A percentile compares a stretch with the other conserved stretches of the same genome.
These are phyloP conservation scores for Lanius ludovicianus DNA, from an alignment of 2,113 vertebrate genomes.

Conservation along the genomic window DNA sequence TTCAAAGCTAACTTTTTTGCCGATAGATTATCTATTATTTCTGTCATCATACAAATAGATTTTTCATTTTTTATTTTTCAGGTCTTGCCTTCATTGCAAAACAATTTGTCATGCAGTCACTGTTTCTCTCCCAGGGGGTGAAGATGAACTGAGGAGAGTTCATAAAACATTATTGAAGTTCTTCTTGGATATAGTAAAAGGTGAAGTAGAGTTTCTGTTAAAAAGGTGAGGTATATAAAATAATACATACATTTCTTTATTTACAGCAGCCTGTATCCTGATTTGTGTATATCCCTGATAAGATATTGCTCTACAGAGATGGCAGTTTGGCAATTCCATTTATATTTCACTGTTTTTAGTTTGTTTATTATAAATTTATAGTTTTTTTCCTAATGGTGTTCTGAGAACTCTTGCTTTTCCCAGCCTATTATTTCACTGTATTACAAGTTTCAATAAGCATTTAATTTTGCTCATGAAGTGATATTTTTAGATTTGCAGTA, in stretches of 20 bases:
- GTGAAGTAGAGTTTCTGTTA: conserved; percentile 82
- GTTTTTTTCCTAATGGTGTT: neutral
- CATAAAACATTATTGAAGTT: conserved; percentile 82
- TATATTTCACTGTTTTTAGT: neutral
- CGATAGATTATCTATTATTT: neutral
- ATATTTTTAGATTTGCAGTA: neutral
- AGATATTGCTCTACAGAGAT: neutral
- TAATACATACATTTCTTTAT: neutral
- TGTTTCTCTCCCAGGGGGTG: conserved; percentile 60
- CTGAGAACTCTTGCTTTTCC: neutral
- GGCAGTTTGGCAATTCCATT: neutral
- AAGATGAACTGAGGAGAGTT: conserved; percentile 75
- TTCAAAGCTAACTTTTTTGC: neutral
- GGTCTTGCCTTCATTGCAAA: conserved; percentile 75
- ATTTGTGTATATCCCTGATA: neutral
- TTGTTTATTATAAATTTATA: neutral
- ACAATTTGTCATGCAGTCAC: conserved; percentile 82
- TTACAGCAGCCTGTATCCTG: neutral
- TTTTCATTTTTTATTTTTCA: conserved; percentile 56
- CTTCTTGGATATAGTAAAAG: conserved; percentile 83
- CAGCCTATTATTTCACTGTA: neutral
- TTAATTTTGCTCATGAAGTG: neutral
- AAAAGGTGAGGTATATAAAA: conserved; percentile 73
- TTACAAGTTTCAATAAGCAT: neutral
- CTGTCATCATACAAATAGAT: neutral